phyloP scores from a whole-genome alignment of 2,113 vertebrate species.

The Talpa occidentalis region DNA sequence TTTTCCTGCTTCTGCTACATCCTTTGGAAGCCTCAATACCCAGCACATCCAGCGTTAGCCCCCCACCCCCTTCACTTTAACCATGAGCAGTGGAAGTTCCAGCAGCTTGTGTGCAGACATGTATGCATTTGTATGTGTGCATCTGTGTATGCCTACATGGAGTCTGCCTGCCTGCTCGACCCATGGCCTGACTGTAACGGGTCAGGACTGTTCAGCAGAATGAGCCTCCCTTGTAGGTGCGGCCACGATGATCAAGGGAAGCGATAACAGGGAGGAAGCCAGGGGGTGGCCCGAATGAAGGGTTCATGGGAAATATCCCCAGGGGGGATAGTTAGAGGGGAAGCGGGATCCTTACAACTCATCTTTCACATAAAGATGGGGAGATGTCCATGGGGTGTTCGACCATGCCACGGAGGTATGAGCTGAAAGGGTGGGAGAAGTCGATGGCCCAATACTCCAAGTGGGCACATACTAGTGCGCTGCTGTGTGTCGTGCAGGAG shows the following conservation, averaged over 20 bases:
- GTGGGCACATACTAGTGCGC: neutral
- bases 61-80: neutral
- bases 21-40: neutral
- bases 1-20: neutral
- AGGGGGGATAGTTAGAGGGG: neutral
- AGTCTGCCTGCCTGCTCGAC: neutral
- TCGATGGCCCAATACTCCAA: rapidly evolving
- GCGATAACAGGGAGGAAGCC: neutral
- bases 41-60: neutral
- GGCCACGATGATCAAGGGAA: neutral
- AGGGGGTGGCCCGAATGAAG: neutral
- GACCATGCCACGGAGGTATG: neutral
- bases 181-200: neutral
- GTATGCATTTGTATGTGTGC: rapidly evolving
- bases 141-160: no score
- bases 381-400: neutral
- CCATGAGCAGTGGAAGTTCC: neutral
- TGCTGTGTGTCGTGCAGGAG: neutral
- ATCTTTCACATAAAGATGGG: neutral
- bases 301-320: neutral
- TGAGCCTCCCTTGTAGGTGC: neutral
- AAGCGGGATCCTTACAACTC: neutral
- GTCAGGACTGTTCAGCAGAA: neutral
- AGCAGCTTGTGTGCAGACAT: rapidly evolving
- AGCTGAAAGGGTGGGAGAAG: neutral